These are phyloP conservation scores for Autographa gamma DNA, from an alignment of 2,888 invertebrate species.

Conservation along the genomic window DNA sequence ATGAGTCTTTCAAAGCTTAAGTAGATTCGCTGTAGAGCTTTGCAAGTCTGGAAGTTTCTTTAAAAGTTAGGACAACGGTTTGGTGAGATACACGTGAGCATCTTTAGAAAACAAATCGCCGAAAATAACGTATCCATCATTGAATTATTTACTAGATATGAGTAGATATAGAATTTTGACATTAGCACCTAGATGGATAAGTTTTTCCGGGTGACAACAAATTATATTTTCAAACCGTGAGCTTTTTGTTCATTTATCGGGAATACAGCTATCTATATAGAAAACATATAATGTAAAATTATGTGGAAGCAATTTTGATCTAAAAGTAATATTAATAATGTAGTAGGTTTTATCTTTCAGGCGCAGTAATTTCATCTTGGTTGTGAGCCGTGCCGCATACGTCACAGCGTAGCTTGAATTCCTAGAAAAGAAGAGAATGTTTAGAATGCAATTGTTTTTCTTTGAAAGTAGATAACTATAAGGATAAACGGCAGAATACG, in stretches of 20 bases:
- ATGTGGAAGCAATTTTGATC: not conserved
- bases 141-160: not conserved
- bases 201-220: not conserved
- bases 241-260: not conserved
- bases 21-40: not conserved
- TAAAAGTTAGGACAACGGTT: not conserved
- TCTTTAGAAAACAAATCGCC: too few relatives aligned
- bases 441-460: not conserved
- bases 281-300: too few relatives aligned
- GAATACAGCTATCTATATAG: not conserved
- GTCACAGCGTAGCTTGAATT: slow-evolving; percentile 66
- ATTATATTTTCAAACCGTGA: not conserved
- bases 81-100: not conserved
- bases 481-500: not conserved
- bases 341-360: slow-evolving; percentile 60
- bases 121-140: too few relatives aligned
- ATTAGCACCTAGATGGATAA: not conserved
- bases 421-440: slow-evolving; percentile 56
- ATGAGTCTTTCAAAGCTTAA: not conserved
- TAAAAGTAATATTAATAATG: not conserved
- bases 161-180: not conserved
- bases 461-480: not conserved
- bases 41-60: not conserved
- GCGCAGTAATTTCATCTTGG: slow-evolving; percentile 70
- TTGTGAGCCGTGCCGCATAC: slow-evolving; percentile 61